Evolutionary conservation across 2,888 invertebrate genomes (phyloP), one percentile per base, ranked within the genome.

Genomic region (Acrobasis consociella): DNA sequence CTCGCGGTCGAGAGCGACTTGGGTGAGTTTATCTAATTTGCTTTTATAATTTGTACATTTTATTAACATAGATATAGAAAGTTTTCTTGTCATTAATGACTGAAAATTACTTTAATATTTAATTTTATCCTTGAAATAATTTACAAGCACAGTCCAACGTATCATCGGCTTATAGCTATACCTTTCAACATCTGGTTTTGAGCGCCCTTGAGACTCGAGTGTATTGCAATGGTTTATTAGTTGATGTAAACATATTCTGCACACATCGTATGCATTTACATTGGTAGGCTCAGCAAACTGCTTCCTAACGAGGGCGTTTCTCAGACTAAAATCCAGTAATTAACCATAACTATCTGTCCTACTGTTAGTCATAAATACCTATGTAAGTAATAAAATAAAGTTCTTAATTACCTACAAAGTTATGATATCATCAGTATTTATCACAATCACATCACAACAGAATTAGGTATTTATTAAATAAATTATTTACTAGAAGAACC

Each of bases 21-120:
- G 58, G 61, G 63, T 63, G 58, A 61, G 52, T 53, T 56, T 17
- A 31, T 60, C 49, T 46, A 22, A 42, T 13, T 56, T 42, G 9
- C 38, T 22, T 55, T 50, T 10, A 16, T 50, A 50, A 15, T 50
- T 50, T 50, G 15, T 50, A 15, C 31, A 31, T 31, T 31, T 31
- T 31, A 31, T 31, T 7, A 31, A n/a, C n/a, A n/a, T n/a, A 31
- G 31, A 31, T 22, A 50, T 8, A 15, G 16, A 22, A 11, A 7
- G 17, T 3, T 50, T 16, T 9, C 15, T 50, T 17, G 50, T 15
- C 5, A 17, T 50, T 50, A 5, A 50, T 17, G 17, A 50, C 17
- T 16, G 16, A 50, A 50, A 50, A 16, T 7, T 16, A 17, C 16
- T 50, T 3, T 2, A 50, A 17, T 17, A 17, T 17, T 17, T 9